These are phyloP conservation scores for Bombus huntii DNA, from an alignment of 1,140 invertebrate genomes.

Conservation along the genomic window DNA sequence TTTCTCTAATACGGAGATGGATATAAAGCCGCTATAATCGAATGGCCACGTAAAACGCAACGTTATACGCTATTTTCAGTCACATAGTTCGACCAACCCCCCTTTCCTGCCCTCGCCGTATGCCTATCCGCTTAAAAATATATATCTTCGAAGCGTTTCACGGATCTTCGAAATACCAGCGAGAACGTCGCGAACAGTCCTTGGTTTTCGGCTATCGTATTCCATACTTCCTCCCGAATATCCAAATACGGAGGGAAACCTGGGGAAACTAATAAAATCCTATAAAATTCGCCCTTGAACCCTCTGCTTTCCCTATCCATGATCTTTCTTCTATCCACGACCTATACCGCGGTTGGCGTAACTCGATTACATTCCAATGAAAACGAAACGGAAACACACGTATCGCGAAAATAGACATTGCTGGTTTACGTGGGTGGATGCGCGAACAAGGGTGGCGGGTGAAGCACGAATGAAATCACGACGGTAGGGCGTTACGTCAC, in stretches of 20 bases:
- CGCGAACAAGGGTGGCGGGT: not conserved
- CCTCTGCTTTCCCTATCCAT: not conserved
- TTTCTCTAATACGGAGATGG: not conserved
- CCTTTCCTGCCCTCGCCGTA: too few relatives aligned
- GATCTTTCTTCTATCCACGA: constrained; percentile 32
- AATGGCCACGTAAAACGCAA: constrained; percentile 5
- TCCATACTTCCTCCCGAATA: not conserved
- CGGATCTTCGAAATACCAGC: constrained; percentile 15
- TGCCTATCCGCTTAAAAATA: constrained; percentile 33
- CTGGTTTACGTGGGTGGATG: not conserved
- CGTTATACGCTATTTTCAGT: constrained; percentile 35
- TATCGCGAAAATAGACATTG: not conserved
- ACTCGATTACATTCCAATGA: constrained; percentile 42
- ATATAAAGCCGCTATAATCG: not conserved
- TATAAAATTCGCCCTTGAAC: constrained; percentile 50
- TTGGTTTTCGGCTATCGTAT: not conserved
- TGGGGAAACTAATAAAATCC: constrained; percentile 21
- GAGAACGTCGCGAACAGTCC: not conserved
- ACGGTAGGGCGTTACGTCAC: constrained; percentile 33
- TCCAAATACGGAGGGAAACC: not conserved
- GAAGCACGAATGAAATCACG: constrained; percentile 29
- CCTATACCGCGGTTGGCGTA: constrained; percentile 20
- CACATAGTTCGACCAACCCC: not conserved
- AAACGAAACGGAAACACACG: constrained; percentile 13
- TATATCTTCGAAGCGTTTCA: constrained; percentile 6